A percentile compares a stretch with the other conserved stretches of the same genome.
Conservation (phyloP, 2,797 vertebrate genomes). For the Neomorphus geoffroyi region DNA sequence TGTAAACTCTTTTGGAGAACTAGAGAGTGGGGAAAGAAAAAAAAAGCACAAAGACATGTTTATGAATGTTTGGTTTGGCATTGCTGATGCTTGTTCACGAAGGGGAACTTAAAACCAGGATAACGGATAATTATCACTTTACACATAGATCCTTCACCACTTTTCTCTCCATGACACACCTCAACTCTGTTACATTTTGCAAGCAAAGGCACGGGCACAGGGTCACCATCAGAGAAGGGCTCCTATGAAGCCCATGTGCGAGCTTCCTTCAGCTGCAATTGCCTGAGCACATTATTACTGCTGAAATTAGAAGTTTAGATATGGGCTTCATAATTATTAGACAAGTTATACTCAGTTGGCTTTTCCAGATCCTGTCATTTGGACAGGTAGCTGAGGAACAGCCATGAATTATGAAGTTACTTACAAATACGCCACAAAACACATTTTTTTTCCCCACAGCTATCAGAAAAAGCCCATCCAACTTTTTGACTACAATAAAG, state of each 20-base stretch:
- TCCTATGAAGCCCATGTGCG: neutral
- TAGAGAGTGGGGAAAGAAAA: neutral
- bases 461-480: neutral
- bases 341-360: neutral
- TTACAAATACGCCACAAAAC: neutral
- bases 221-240: neutral
- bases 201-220: neutral
- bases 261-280: neutral
- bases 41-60: neutral
- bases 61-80: slow-evolving; percentile 43
- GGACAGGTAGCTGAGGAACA: neutral
- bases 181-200: neutral
- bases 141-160: neutral
- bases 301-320: neutral
- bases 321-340: neutral
- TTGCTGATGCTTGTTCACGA: neutral
- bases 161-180: neutral
- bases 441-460: neutral
- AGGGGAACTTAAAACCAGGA: slow-evolving; percentile 8
- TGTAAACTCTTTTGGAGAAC: neutral
- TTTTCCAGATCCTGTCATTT: slow-evolving; percentile 29
- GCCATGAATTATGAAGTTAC: neutral
- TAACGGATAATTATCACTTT: neutral
- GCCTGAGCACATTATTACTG: fast-evolving
- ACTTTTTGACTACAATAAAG: neutral